A percentile compares a stretch with the other conserved stretches of the same genome.
These are phyloP conservation scores for Drosophila affinis DNA, from an alignment of 2,888 invertebrate genomes.

Conservation along the genomic window DNA sequence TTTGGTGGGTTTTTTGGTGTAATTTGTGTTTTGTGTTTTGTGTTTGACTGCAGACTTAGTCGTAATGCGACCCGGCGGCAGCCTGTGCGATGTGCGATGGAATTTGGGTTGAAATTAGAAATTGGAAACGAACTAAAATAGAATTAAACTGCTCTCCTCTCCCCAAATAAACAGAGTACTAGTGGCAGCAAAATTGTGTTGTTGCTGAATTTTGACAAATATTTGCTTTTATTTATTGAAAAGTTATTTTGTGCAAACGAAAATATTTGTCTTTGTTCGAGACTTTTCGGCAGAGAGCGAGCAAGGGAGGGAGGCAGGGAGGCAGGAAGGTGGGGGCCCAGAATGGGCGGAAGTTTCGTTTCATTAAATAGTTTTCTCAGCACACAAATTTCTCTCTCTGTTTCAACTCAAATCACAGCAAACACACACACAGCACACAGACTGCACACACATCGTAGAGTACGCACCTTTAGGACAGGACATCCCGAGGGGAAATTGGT, in stretches of 20 bases:
- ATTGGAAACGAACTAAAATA: constrained; percentile 13
- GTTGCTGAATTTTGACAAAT: constrained; percentile 33
- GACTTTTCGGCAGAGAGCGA: neutral
- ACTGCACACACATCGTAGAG: no score
- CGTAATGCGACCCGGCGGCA: constrained; percentile 10
- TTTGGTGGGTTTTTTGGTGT: constrained; percentile 17
- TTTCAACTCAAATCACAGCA: neutral
- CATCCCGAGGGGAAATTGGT: constrained; percentile 59
- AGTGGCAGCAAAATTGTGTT: neutral
- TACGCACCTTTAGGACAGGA: constrained; percentile 52
- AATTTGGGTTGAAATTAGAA: constrained; percentile 19
- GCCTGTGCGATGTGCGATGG: neutral
- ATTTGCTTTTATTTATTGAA: constrained; percentile 47
- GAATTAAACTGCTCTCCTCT: neutral
- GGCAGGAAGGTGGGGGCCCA: neutral
- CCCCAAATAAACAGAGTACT: neutral
- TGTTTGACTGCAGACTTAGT: constrained; percentile 30
- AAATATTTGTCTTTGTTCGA: constrained; percentile 27
- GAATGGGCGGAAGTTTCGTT: constrained; percentile 25
- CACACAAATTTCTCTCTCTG: constrained; percentile 12
- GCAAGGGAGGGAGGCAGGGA: neutral
- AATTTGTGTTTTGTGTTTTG: constrained; percentile 16
- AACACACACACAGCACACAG: neutral
- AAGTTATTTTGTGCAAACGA: constrained; percentile 28
- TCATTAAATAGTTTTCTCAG: constrained; percentile 22